A percentile compares a stretch with the other conserved stretches of the same genome.
These are phyloP conservation scores for Hippocampus barbouri DNA, from an alignment of 2,113 vertebrate species.

Conservation along the genomic window DNA sequence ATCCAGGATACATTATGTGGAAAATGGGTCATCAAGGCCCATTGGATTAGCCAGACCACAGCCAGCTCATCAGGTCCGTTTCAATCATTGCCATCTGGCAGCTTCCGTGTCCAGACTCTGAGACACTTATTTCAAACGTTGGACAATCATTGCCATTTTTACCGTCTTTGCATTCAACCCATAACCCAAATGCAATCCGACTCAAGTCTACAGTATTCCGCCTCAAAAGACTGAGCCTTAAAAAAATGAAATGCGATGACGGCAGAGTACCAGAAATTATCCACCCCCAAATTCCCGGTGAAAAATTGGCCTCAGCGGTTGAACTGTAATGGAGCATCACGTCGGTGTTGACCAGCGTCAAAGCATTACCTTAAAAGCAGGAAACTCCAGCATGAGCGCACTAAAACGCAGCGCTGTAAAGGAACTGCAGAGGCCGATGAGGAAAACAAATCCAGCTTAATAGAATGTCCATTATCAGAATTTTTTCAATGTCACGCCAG, in stretches of 20 bases:
- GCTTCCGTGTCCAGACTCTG: not conserved
- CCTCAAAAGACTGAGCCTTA: not conserved
- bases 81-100: slow-evolving; percentile 5
- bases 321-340: not conserved
- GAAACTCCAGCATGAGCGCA: not conserved
- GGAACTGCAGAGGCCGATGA: not conserved
- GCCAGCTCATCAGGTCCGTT: slow-evolving; percentile 5
- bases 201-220: not conserved
- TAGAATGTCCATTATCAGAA: not conserved
- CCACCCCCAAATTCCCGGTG: not conserved
- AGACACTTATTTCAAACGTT: not conserved
- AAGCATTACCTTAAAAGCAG: not conserved
- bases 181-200: not conserved
- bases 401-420: not conserved
- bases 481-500: not conserved
- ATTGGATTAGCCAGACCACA: not conserved
- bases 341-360: not conserved
- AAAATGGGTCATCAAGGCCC: slow-evolving; percentile 5
- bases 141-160: not conserved
- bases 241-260: not conserved
- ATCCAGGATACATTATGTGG: slow-evolving; percentile 3
- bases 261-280: not conserved
- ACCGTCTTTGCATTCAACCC: not conserved
- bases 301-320: not conserved
- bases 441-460: not conserved